These are phyloP conservation scores for Halictus rubicundus DNA, from an alignment of 1,140 invertebrate species.

Conservation along the genomic window DNA sequence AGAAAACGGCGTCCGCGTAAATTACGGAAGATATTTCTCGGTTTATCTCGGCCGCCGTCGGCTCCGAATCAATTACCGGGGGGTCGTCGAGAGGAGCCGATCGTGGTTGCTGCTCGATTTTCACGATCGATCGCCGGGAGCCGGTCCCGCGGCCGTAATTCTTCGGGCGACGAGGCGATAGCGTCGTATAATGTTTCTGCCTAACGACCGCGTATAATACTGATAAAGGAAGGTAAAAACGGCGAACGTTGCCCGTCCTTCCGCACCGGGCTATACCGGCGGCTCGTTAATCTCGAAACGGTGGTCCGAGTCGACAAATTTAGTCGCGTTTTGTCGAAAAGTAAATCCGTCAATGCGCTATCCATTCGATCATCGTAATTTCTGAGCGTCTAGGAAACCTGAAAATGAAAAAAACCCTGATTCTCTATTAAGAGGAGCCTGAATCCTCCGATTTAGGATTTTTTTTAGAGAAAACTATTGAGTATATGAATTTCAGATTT, in stretches of 20 bases:
- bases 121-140: constrained; percentile 16
- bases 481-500: too few relatives aligned
- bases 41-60: constrained; percentile 13
- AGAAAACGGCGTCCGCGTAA: constrained; percentile 6
- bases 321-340: too few relatives aligned
- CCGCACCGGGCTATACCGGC: background rate
- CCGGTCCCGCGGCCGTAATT: constrained; percentile 3
- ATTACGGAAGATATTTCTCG: constrained; percentile 28
- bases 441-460: too few relatives aligned
- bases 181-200: constrained; percentile 30
- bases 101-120: background rate
- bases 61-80: constrained; percentile 31
- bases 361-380: too few relatives aligned
- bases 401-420: too few relatives aligned
- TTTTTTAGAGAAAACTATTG: too few relatives aligned
- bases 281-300: constrained; percentile 33
- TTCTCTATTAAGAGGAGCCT: too few relatives aligned
- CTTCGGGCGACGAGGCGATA: constrained; percentile 7
- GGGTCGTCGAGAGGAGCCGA: background rate
- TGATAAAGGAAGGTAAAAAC: constrained; percentile 35
- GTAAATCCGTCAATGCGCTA: too few relatives aligned
- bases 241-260: constrained; percentile 9
- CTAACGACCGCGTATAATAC: constrained; percentile 37
- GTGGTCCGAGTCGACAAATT: too few relatives aligned
- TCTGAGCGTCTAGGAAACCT: too few relatives aligned